A percentile compares a stretch with the other conserved stretches of the same genome.
Conservation (phyloP, 2,113 vertebrate genomes). For the Laticauda colubrina region DNA sequence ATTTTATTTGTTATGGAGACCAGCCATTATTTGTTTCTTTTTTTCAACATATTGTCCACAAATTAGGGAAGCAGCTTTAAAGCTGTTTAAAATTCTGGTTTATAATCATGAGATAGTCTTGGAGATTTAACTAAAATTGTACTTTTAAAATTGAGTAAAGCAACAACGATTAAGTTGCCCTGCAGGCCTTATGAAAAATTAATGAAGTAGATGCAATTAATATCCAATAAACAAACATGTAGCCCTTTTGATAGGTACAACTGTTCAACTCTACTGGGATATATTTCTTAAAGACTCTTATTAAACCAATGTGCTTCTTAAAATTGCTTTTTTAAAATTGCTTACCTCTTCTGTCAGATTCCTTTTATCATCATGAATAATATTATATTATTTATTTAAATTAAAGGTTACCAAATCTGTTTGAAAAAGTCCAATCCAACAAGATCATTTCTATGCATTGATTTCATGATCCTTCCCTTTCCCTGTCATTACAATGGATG, state of each 20-base stretch:
- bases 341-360: neutral
- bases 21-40: constrained; percentile 70
- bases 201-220: constrained; percentile 61
- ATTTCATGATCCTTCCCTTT: neutral
- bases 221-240: constrained; percentile 49
- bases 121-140: constrained; percentile 36
- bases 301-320: constrained; percentile 18
- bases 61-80: constrained; percentile 68
- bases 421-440: neutral
- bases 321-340: neutral
- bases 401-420: neutral
- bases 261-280: constrained; percentile 42
- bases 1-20: constrained; percentile 50
- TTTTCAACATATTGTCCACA: constrained; percentile 74
- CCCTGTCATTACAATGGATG: neutral
- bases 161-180: constrained; percentile 21
- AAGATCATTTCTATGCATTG: neutral
- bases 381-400: neutral
- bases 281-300: constrained; percentile 32
- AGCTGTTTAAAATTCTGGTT: constrained; percentile 64
- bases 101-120: constrained; percentile 56
- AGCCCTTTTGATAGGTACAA: constrained; percentile 49
- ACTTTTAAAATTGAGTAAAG: constrained; percentile 45
- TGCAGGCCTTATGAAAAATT: constrained; percentile 49
- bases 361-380: neutral